These are phyloP conservation scores for Plebejus anna DNA, from an alignment of 2,888 invertebrate species.

Conservation along the genomic window DNA sequence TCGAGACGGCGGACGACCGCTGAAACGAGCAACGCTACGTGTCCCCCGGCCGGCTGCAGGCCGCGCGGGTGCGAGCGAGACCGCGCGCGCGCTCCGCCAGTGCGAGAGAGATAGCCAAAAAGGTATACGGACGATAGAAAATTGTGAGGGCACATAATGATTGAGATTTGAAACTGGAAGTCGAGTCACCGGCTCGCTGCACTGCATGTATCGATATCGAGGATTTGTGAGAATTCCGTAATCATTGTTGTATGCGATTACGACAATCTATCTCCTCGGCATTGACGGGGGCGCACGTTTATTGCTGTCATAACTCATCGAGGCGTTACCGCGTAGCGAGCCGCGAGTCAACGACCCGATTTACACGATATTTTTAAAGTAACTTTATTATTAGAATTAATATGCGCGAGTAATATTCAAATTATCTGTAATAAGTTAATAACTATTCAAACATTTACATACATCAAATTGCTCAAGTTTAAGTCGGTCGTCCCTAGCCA, in stretches of 20 bases:
- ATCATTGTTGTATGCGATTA: slow-evolving; percentile 16
- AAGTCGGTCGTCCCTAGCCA: not conserved
- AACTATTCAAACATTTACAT: not conserved
- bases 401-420: slow-evolving; percentile 1
- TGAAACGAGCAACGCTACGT: slow-evolving; percentile 62
- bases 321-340: not conserved
- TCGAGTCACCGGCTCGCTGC: slow-evolving; percentile 37
- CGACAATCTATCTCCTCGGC: not conserved
- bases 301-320: slow-evolving; percentile 17
- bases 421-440: not conserved
- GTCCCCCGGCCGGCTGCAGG: slow-evolving; percentile 56
- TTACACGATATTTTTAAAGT: slow-evolving; percentile 4
- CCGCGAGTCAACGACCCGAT: slow-evolving; percentile 13
- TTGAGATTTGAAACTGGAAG: slow-evolving; percentile 46
- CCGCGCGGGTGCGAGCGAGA: slow-evolving; percentile 55
- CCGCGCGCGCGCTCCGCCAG: slow-evolving; percentile 30
- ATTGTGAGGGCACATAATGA: slow-evolving; percentile 62
- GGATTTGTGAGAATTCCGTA: slow-evolving; percentile 44
- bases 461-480: not conserved
- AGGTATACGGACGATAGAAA: slow-evolving; percentile 59
- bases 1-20: slow-evolving; percentile 72
- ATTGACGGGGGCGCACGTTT: slow-evolving; percentile 13
- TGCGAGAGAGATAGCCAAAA: slow-evolving; percentile 45
- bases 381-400: not conserved
- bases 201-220: slow-evolving; percentile 42